These are phyloP conservation scores for Euzophera pinguis DNA, from an alignment of 2,888 invertebrate genomes.

Conservation along the genomic window DNA sequence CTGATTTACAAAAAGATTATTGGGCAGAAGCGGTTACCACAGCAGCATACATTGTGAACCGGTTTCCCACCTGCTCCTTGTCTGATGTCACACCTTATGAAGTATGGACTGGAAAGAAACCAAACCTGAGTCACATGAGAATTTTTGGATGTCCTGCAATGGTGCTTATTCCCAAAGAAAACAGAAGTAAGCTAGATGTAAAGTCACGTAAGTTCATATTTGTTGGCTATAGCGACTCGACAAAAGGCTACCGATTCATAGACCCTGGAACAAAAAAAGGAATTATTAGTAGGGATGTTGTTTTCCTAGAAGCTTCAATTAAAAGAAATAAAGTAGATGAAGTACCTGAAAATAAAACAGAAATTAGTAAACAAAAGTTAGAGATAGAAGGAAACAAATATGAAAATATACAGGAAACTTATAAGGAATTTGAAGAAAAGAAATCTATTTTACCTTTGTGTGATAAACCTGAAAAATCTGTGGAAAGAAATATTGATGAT, in stretches of 20 bases:
- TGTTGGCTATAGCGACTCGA: neutral
- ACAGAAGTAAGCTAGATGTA: neutral
- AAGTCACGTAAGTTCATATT: neutral
- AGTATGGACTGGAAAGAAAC: conserved; percentile 12
- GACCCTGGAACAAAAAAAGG: neutral
- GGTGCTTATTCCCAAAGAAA: neutral
- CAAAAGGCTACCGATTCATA: neutral
- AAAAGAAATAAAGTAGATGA: neutral
- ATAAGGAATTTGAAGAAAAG: conserved; percentile 6
- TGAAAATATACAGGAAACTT: neutral
- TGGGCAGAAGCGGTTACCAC: conserved; percentile 1
- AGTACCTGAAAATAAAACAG: neutral
- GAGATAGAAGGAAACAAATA: conserved; percentile 11
- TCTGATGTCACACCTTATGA: conserved; percentile 8
- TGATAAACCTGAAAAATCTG: conserved; percentile 12
- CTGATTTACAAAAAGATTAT: neutral
- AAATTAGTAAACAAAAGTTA: conserved; percentile 12
- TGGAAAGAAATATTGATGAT: conserved; percentile 9
- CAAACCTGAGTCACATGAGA: conserved; percentile 25
- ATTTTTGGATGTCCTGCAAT: conserved; percentile 36
- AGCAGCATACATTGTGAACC: conserved; percentile 8
- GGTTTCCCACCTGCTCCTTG: conserved; percentile 4
- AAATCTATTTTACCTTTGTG: conserved; percentile 14
- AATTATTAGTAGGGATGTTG: neutral
- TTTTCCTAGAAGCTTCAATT: neutral